Conservation (phyloP, 2,797 vertebrate species). For the Oreochromis grahami region DNA sequence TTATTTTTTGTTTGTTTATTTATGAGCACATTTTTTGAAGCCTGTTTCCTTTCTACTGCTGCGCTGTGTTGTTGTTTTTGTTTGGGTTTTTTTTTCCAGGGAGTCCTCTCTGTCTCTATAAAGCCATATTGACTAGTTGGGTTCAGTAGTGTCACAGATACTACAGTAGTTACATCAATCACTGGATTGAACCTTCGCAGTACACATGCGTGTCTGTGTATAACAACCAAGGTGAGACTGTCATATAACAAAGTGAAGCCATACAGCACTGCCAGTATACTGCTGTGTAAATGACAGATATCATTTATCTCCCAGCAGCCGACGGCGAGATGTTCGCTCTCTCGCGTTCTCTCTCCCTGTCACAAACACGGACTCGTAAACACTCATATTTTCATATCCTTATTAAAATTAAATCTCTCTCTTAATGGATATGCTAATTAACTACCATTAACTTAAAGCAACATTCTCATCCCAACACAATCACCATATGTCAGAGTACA, state of each 20-base stretch:
- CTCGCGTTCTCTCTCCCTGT: not conserved
- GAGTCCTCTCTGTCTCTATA: not conserved
- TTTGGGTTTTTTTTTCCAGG: rapidly evolving
- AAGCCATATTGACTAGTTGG: not conserved
- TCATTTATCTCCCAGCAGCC: conserved; percentile 29
- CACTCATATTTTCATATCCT: not conserved
- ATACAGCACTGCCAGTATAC: conserved; percentile 17
- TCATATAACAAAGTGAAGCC: conserved; percentile 30
- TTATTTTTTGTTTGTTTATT: not conserved
- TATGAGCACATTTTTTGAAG: not conserved
- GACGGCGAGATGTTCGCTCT: not conserved
- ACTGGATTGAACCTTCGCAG: not conserved
- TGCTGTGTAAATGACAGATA: conserved; percentile 28
- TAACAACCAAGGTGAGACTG: conserved; percentile 29
- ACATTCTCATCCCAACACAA: not conserved
- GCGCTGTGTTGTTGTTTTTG: not conserved
- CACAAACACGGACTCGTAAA: not conserved
- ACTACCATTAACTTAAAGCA: conserved; percentile 10
- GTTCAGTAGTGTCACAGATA: not conserved
- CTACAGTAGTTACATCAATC: conserved; percentile 11
- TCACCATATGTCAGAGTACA: conserved; percentile 25
- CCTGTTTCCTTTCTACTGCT: not conserved
- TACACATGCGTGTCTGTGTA: not conserved
- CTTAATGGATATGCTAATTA: conserved; percentile 18
- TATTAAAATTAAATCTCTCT: not conserved